These are phyloP conservation scores for Orthosia gothica DNA, from an alignment of 2,888 invertebrate genomes.

Conservation along the genomic window DNA sequence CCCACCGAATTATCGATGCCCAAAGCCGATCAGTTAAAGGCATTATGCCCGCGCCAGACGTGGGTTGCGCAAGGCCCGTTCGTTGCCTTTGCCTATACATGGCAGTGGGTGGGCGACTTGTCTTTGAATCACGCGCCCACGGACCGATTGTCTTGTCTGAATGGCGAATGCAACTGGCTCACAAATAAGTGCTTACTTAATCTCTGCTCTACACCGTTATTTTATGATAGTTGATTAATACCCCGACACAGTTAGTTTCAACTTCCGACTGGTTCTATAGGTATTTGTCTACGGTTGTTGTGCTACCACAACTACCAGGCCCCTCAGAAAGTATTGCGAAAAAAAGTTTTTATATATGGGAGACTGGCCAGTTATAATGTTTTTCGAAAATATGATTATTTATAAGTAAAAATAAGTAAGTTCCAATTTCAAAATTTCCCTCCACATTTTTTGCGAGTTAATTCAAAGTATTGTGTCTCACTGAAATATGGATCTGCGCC, in stretches of 20 bases:
- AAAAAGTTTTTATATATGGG: no score
- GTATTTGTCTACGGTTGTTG: neutral
- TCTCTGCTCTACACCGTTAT: conserved; percentile 57
- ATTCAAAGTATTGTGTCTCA: no score
- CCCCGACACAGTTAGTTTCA: conserved; percentile 16
- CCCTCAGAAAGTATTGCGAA: no score
- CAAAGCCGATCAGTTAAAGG: conserved; percentile 63
- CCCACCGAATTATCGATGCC: conserved; percentile 67
- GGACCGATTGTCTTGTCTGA: conserved; percentile 75
- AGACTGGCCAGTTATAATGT: no score
- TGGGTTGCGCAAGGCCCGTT: conserved; percentile 81
- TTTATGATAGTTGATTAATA: conserved; percentile 34
- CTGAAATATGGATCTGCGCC: no score
- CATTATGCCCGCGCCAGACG: conserved; percentile 68
- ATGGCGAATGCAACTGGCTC: conserved; percentile 73
- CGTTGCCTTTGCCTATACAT: conserved; percentile 77
- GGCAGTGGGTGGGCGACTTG: conserved; percentile 78
- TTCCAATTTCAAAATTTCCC: no score
- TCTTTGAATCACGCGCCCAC: conserved; percentile 87
- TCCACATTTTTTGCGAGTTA: no score
- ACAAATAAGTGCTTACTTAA: conserved; percentile 66
- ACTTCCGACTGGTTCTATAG: conserved; percentile 6
- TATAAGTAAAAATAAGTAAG: no score
- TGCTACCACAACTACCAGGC: neutral
- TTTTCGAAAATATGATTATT: no score